Conservation (phyloP, 1,140 invertebrate genomes). For the Drosophila ficusphila region DNA sequence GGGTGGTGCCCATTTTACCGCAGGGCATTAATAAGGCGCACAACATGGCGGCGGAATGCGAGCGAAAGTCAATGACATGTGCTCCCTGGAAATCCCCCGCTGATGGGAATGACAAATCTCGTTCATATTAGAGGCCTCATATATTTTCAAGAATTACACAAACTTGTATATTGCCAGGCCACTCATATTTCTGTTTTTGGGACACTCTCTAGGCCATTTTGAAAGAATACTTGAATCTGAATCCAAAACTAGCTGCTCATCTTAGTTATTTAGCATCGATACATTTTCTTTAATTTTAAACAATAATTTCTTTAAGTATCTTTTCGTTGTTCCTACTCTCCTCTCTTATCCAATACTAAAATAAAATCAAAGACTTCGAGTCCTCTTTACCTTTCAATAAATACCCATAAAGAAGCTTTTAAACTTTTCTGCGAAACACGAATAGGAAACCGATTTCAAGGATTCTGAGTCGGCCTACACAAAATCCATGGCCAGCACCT, state of each 20-base stretch:
- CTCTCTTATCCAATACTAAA: too few species aligned
- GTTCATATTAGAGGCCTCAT: conserved; percentile 17
- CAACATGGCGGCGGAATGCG: conserved; percentile 47
- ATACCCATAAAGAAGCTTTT: not conserved
- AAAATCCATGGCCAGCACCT: not conserved
- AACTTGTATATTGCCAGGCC: not conserved
- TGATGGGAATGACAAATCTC: conserved; percentile 33
- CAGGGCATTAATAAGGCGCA: conserved; percentile 73
- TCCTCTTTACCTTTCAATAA: too few species aligned
- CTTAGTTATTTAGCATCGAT: too few species aligned
- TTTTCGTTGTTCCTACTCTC: too few species aligned
- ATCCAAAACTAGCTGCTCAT: too few species aligned
- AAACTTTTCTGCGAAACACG: conserved; percentile 21
- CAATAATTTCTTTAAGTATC: too few species aligned
- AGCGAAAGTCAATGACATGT: conserved; percentile 48
- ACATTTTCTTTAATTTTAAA: too few species aligned
- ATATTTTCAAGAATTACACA: not conserved
- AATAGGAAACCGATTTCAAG: conserved; percentile 15
- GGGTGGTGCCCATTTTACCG: conserved; percentile 38
- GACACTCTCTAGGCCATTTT: not conserved
- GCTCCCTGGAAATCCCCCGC: conserved; percentile 30
- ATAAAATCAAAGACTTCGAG: too few species aligned
- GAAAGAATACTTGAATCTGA: not conserved
- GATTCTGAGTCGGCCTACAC: not conserved
- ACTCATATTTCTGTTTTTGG: not conserved